Percentiles rank a stretch among this genome's conserved stretches.
These are phyloP conservation scores for Cherax destructor DNA, from an alignment of 1,140 invertebrate genomes.

Conservation along the genomic window DNA sequence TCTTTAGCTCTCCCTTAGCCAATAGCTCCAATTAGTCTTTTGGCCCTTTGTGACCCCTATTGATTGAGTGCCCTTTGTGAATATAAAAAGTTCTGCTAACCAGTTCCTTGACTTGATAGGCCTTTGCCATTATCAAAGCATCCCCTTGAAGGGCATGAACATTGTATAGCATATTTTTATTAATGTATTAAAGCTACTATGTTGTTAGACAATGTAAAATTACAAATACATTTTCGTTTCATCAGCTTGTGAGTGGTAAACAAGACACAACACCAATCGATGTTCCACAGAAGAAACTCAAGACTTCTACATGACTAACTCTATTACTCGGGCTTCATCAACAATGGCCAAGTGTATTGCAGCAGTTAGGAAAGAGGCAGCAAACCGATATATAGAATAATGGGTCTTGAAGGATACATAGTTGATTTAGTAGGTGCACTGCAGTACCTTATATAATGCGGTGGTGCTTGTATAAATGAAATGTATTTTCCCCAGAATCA, in stretches of 20 bases:
- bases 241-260: slow-evolving; percentile 79
- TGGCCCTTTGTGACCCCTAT: no score
- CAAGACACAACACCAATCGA: slow-evolving; percentile 78
- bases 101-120: no score
- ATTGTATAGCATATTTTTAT: no score
- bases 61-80: no score
- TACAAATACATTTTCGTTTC: slow-evolving; percentile 67
- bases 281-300: slow-evolving; percentile 87
- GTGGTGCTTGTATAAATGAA: background rate
- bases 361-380: slow-evolving; percentile 83
- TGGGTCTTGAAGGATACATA: background rate
- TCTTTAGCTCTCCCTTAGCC: no score
- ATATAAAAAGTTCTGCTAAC: no score
- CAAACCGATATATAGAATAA: slow-evolving; percentile 69
- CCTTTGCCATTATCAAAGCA: no score
- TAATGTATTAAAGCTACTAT: no score
- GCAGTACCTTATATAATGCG: background rate
- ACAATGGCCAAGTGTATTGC: slow-evolving; percentile 99
- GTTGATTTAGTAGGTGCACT: background rate
- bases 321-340: slow-evolving; percentile 95
- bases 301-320: slow-evolving; percentile 99
- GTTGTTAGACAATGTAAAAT: no score
- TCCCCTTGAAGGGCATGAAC: no score
- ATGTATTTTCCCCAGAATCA: background rate
- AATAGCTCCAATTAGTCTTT: no score